These are phyloP conservation scores for Syngnathus typhle DNA, from an alignment of 2,113 vertebrate species.

Conservation along the genomic window DNA sequence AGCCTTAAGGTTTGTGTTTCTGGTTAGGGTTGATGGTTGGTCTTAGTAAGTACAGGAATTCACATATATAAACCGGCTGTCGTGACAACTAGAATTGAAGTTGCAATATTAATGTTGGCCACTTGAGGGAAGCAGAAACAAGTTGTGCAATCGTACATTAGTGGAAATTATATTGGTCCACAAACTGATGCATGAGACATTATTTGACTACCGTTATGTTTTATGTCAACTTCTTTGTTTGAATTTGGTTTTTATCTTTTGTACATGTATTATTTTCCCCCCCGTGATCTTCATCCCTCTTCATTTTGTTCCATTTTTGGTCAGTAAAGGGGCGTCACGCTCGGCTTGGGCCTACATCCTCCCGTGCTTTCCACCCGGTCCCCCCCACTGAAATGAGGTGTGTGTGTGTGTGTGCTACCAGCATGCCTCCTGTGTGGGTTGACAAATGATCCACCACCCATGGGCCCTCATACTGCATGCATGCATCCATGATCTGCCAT, in stretches of 20 bases:
- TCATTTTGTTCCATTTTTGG: not conserved
- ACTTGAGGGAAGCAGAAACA: not conserved
- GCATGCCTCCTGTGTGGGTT: constrained; percentile 62
- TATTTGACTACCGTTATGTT: not conserved
- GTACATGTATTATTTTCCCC: too few species aligned
- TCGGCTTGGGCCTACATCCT: not conserved
- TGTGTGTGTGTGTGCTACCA: constrained; percentile 42
- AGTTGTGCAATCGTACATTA: not conserved
- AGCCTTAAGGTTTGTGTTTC: not conserved
- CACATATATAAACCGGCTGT: too few species aligned
- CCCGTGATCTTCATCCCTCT: not conserved
- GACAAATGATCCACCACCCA: constrained; percentile 63
- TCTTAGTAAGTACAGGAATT: too few species aligned
- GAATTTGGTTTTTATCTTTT: not conserved
- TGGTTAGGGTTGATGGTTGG: not conserved
- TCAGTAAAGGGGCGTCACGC: not conserved
- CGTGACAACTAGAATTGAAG: not conserved
- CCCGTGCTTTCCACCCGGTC: not conserved
- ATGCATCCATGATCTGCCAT: not conserved
- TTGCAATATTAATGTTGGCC: not conserved
- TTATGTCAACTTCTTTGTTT: not conserved
- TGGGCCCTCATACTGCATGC: not conserved
- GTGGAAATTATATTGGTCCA: not conserved
- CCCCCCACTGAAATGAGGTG: not conserved
- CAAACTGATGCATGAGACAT: not conserved